Evolutionary conservation across 1,140 invertebrate species (phyloP).

Genomic region (Thalassaphorura encarpata): DNA sequence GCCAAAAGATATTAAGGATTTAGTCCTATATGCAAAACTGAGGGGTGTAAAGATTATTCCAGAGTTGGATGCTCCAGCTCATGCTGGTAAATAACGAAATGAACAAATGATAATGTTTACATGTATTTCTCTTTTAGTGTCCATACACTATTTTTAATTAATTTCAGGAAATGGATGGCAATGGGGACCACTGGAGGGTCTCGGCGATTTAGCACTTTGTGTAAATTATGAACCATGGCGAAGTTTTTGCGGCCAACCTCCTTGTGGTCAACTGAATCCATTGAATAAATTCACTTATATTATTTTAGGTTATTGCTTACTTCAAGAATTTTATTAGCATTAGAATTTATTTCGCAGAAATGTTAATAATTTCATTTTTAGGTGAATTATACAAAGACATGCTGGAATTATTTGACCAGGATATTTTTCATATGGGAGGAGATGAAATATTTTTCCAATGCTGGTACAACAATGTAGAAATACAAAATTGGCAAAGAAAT

Average conservation of each 20-base stretch:
- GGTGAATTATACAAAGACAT: slow-evolving; percentile 28
- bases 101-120: neutral
- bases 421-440: slow-evolving; percentile 37
- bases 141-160: no score
- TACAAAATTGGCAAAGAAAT: slow-evolving; percentile 33
- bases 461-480: slow-evolving; percentile 35
- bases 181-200: slow-evolving; percentile 26
- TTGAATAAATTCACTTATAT: slow-evolving; percentile 17
- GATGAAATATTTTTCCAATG: slow-evolving; percentile 37
- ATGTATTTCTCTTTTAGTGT: neutral
- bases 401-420: slow-evolving; percentile 39
- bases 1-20: slow-evolving; percentile 33
- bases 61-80: slow-evolving; percentile 38
- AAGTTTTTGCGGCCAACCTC: slow-evolving; percentile 28
- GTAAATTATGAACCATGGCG: slow-evolving; percentile 32
- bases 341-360: neutral
- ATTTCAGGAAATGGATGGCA: slow-evolving; percentile 30
- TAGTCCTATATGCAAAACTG: slow-evolving; percentile 35
- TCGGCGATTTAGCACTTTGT: slow-evolving; percentile 32
- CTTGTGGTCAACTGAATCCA: slow-evolving; percentile 28
- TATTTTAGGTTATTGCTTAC: slow-evolving; percentile 2
- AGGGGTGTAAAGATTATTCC: slow-evolving; percentile 37
- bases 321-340: neutral
- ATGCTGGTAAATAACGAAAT: slow-evolving; percentile 33
- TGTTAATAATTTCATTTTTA: neutral